A percentile compares a stretch with the other conserved stretches of the same genome.
Evolutionary conservation across 2,888 invertebrate genomes (phyloP).

Genomic region (Tinea semifulvella): DNA sequence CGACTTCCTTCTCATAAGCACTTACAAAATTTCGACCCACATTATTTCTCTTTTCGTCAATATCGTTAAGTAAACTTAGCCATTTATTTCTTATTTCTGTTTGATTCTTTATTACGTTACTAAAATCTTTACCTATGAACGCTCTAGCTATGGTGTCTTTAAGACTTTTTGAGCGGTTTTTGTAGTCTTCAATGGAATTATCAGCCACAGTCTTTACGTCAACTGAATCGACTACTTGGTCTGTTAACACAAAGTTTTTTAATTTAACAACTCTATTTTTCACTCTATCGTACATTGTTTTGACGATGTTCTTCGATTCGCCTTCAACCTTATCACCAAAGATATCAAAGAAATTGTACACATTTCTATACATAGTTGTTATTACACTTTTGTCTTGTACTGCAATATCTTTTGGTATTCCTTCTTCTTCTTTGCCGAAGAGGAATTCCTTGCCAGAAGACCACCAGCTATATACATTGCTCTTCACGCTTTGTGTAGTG

Average conservation of each 20-base stretch:
- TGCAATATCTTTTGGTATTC: not conserved
- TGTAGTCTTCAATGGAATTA: too few species aligned
- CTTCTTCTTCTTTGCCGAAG: slow-evolving; percentile 17
- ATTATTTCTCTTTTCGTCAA: not conserved
- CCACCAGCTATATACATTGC: slow-evolving; percentile 19
- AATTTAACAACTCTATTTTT: slow-evolving; percentile 7
- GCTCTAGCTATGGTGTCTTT: not conserved
- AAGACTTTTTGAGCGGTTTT: too few species aligned
- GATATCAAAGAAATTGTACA: not conserved
- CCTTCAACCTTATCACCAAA: slow-evolving; percentile 4
- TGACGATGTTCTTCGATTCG: not conserved
- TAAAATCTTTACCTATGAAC: not conserved
- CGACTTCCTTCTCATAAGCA: slow-evolving; percentile 7
- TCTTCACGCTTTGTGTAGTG: slow-evolving; percentile 18
- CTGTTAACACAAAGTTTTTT: not conserved
- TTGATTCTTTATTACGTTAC: not conserved
- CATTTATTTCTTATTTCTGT: not conserved
- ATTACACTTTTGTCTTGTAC: not conserved
- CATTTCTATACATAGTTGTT: not conserved
- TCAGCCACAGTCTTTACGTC: not conserved
- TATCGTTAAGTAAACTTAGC: not conserved
- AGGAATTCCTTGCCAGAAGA: slow-evolving; percentile 20
- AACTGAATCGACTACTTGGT: too few species aligned
- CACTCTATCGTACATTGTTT: slow-evolving; percentile 5
- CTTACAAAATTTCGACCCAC: not conserved